Evolutionary conservation across 1,140 invertebrate species (phyloP), one percentile per base, ranked within the genome.

Genomic region (Sweltsa coloradensis): DNA sequence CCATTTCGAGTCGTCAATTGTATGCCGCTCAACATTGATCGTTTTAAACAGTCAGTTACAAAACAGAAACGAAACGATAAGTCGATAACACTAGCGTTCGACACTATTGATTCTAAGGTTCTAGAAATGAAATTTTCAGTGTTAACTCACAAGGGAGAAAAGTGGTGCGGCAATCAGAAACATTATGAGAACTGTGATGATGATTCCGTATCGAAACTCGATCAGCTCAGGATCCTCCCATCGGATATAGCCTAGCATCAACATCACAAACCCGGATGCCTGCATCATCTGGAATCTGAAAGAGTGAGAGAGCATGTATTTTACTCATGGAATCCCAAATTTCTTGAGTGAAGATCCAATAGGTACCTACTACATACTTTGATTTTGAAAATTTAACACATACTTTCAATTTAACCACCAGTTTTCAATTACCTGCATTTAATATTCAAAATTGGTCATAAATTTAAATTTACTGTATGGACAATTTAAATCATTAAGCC

Each of bases 121-220:
- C n/a, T n/a, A n/a, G n/a, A n/a, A n/a, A n/a, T n/a, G n/a, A n/a
- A n/a, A n/a, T n/a, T n/a, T n/a, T n/a, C n/a, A n/a, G n/a, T n/a
- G n/a, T n/a, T 3, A 18, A 71, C 75, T 75, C 65, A 83, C 82
- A 49, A 87, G 57, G 59, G 75, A 71, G 25, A 79, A 64, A 1
- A 88, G 61, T n/a, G 85, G 85, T 5, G 77, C 72, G 5, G 74
- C 79, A 21, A 87, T 74, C 46, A 87, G 57, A 34, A 72, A 54
- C 19, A 87, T 65, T 58, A 86, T 70, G 36, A 86, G 65, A 16
- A 67, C 58, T 0, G 83, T 87, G 5, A 81, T 73, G 24, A 86
- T 70, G 34, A 80, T 60, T 14, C 84, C 82, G 56, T 77, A 79
- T 58, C 81, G 66, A 52, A 71, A 77, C 63, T 84, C 79, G 3